These are phyloP conservation scores for Sapajus apella DNA, from an alignment of 2,113 vertebrate genomes.

Conservation along the genomic window DNA sequence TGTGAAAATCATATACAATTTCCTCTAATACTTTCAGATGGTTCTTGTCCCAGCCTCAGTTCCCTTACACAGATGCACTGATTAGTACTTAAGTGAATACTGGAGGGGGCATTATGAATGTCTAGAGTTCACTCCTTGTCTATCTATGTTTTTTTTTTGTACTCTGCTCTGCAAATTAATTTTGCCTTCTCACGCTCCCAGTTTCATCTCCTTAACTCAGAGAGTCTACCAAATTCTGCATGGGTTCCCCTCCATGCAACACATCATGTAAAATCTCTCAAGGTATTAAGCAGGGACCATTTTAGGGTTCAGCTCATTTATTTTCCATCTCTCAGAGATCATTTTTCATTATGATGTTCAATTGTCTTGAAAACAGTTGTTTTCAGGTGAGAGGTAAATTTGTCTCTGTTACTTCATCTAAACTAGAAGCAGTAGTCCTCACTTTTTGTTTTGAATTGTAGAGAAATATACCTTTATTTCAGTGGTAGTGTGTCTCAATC, in stretches of 20 bases:
- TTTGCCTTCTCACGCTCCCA: not conserved
- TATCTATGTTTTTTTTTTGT: not conserved
- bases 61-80: not conserved
- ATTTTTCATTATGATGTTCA: not conserved
- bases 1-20: not conserved
- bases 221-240: not conserved
- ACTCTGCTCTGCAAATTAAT: not conserved
- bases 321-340: not conserved
- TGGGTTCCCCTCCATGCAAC: fast-evolving
- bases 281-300: not conserved
- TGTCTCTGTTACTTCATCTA: not conserved
- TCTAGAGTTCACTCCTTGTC: not conserved
- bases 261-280: not conserved
- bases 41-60: not conserved
- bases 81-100: not conserved
- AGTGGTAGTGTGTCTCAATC: not conserved
- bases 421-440: not conserved
- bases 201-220: not conserved
- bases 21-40: not conserved
- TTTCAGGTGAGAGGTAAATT: not conserved
- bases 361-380: not conserved
- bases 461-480: not conserved
- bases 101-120: not conserved
- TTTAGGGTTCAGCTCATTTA: not conserved
- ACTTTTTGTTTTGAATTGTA: not conserved